Conservation (phyloP, 2,113 vertebrate species). For the Abramis brama region DNA sequence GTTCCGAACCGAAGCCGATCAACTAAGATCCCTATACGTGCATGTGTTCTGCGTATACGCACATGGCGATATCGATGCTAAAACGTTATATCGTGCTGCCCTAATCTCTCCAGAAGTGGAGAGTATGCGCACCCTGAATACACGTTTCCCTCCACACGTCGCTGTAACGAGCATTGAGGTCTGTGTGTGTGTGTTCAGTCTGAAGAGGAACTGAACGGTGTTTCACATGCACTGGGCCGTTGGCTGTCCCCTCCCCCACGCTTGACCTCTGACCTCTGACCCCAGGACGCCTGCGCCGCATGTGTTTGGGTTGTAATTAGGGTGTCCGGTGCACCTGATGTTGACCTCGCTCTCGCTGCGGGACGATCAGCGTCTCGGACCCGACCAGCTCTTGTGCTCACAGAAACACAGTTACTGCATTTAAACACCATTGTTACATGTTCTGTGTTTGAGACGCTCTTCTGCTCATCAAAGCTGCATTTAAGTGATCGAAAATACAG, state of each 20-base stretch:
- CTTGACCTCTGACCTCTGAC: constrained; percentile 77
- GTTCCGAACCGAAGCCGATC: too few species aligned
- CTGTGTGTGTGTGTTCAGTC: neutral
- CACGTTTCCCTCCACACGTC: neutral
- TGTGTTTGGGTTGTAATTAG: constrained; percentile 87
- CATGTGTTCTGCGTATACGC: too few species aligned
- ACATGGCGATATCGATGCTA: too few species aligned
- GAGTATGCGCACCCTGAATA: too few species aligned
- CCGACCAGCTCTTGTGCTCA: neutral
- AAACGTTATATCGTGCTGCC: too few species aligned
- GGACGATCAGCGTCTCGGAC: constrained; percentile 72
- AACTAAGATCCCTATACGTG: too few species aligned
- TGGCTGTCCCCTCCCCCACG: constrained; percentile 50
- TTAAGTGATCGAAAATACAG: too few species aligned
- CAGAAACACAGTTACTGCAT: neutral
- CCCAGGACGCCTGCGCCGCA: constrained; percentile 77
- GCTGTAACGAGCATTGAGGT: neutral
- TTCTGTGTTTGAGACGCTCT: neutral
- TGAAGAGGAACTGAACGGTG: neutral
- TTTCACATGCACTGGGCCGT: constrained; percentile 24
- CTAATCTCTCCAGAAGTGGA: too few species aligned
- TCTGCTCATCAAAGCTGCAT: too few species aligned
- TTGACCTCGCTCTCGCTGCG: constrained; percentile 77
- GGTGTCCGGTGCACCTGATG: constrained; percentile 68
- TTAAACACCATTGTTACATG: neutral